Base-by-base conservation (phyloP, 2,888 invertebrate genomes). In the Antheraea assamensis region DNA sequence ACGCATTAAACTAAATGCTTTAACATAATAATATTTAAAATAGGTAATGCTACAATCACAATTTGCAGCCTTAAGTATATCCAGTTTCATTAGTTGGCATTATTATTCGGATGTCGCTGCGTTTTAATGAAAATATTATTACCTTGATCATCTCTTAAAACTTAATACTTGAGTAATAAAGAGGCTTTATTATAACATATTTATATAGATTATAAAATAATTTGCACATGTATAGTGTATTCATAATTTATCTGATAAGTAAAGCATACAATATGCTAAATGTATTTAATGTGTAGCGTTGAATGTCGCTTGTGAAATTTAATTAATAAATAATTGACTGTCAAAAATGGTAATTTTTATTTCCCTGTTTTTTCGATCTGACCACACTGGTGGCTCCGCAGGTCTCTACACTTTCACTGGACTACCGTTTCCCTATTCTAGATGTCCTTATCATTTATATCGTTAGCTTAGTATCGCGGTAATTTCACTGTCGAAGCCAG, bases 261-360 rank as follows among this genome's bases (percentile, higher is more conserved):
- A 64, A 64, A 27, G 17, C n/a, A 71, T 31, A 31, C 19, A 52
- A 15, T 55, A 71, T 52, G 49, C 30, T 13, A 61, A 61, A 61
- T 66, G 24, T 72, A 61, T 47, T 81, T 76, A 75, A 78, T 80
- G 80, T 85, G 82, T 86, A 81, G 79, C 83, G 81, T 83, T 90
- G 83, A 85, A 84, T 88, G 87, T 90, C 87, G 90, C 89, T 89
- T 90, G 83, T 85, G 85, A 78, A 80, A 76, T 83, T 30, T 78
- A 79, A 81, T 79, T 75, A 81, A 81, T 79, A 75, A 82, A 80
- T 76, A 74, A 72, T 47, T 70, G 42, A 70, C 42, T 73, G 13
- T 73, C 19, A 71, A 61, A 71, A 55, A 15, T 30, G 3, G n/a
- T 35, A 8, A 4, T 15, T 3, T 58, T 58, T 58, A 31, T 30